Percentiles rank a stretch among this genome's conserved stretches.
phyloP scores from a whole-genome alignment of 1,140 invertebrate species.

The Papilio helenus region DNA sequence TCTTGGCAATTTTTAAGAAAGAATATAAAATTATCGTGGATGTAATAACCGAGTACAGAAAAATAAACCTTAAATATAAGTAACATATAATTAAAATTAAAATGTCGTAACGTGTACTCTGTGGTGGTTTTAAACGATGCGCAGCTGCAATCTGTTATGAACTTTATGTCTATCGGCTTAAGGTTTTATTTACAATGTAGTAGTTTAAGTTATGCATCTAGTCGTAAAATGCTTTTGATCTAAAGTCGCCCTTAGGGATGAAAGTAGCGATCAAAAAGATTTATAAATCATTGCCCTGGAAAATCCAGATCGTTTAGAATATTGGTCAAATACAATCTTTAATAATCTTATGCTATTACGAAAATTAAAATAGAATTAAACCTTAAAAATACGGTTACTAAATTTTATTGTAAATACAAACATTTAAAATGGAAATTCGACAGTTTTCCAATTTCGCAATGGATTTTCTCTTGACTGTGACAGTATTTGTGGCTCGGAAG shows the following conservation, averaged over 20 bases:
- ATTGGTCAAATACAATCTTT: background rate
- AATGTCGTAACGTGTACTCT: background rate
- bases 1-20: background rate
- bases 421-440: background rate
- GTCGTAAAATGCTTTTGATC: constrained; percentile 22
- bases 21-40: constrained; percentile 3
- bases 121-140: background rate
- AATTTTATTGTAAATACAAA: background rate
- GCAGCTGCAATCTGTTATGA: background rate
- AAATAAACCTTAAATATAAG: constrained; percentile 14
- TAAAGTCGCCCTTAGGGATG: constrained; percentile 21
- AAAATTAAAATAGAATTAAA: background rate
- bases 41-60: constrained; percentile 1
- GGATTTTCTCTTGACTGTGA: constrained; percentile 1
- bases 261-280: constrained; percentile 23
- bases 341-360: background rate
- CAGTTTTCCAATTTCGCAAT: constrained; percentile 5
- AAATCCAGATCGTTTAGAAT: background rate
- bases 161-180: background rate
- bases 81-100: constrained; percentile 24
- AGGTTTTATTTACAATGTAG: background rate
- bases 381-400: no score
- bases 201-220: constrained; percentile 16
- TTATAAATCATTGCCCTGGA: constrained; percentile 14
- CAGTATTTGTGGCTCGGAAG: background rate